These are phyloP conservation scores for Stichodactyla mertensii DNA, from an alignment of 64 coral and sea anemone genomes.

Conservation along the genomic window DNA sequence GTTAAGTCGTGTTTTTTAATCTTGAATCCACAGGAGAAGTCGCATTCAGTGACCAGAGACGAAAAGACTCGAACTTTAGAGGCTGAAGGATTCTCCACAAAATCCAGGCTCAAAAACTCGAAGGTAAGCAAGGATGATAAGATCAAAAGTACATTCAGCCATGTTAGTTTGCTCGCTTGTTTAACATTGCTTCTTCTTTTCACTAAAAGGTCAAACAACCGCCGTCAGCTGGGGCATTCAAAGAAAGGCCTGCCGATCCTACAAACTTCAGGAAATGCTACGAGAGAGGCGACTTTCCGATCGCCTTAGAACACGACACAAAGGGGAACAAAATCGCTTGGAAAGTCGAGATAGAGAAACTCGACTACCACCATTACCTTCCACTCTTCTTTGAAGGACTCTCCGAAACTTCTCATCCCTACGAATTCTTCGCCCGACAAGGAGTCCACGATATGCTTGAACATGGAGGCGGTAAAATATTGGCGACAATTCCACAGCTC, in stretches of 20 bases:
- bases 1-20: background rate
- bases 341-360: slow-evolving; percentile 98
- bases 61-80: background rate
- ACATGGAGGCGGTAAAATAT: slow-evolving; percentile 89
- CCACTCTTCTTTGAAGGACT: slow-evolving; percentile 97
- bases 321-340: slow-evolving; percentile 99
- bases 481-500: slow-evolving; percentile 89
- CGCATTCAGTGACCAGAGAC: background rate
- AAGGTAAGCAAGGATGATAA: background rate
- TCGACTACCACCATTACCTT: slow-evolving; percentile 98
- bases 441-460: slow-evolving; percentile 99
- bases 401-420: slow-evolving; percentile 89
- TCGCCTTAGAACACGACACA: slow-evolving; percentile 96
- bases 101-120: slow-evolving; percentile 39
- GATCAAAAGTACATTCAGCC: background rate
- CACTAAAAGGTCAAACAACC: background rate
- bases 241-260: slow-evolving; percentile 68
- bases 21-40: background rate
- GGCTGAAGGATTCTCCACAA: slow-evolving; percentile 64
- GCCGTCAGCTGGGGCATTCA: slow-evolving; percentile 82
- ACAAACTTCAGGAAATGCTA: slow-evolving; percentile 98
- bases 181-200: background rate
- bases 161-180: background rate
- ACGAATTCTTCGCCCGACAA: slow-evolving; percentile 95
- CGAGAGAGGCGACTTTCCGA: slow-evolving; percentile 96